Evolutionary conservation across 2,113 vertebrate genomes (phyloP), one percentile per base, ranked within the genome.

Genomic region (Hippocampus abdominalis): DNA sequence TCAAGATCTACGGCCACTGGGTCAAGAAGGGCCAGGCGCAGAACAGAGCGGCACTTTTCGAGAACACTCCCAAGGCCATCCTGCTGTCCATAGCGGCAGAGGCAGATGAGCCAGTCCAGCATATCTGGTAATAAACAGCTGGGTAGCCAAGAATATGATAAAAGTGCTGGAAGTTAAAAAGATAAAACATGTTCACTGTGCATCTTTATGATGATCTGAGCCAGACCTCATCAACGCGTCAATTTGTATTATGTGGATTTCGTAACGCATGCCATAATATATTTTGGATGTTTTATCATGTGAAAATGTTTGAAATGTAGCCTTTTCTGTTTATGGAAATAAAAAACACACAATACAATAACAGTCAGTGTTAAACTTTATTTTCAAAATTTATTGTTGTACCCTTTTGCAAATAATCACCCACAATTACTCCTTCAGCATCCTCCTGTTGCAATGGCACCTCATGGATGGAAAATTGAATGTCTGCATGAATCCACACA

Each of bases 1-100:
- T 99, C 91, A 93, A 95, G 72, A 95, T 98, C 81, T 99, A 99
- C 0, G 95, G 95, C 72, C 97, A 99, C 90, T 99, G 96, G 97
- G 97, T 99, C 73, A 99, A 99, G 93, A 99, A 98, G 70, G 97
- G 97, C 18, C 95, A 97, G 81, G 92, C 94, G 0, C 97, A 99
- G 92, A 97, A 99, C 92, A 91, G 97, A 79, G 97, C 97, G 0
- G 97, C 96, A 6, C 93, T 99, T 74, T 99, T 99, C 0, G 97
- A 99, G 90, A 98, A 99, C 93, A 96, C 94, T 6, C 94, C 97
- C 69, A 98, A 98, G 77, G 93, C 94, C 4, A 89, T 98, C 77
- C 88, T 99, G 81, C 88, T 98, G 44, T 95, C 94, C 2, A 73
- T 97, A 51, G 89, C 83, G 0, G 80, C 93, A 0, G 95, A 96